Evolutionary conservation across 2,888 invertebrate species (phyloP).

Genomic region (Stenodera caucasica): DNA sequence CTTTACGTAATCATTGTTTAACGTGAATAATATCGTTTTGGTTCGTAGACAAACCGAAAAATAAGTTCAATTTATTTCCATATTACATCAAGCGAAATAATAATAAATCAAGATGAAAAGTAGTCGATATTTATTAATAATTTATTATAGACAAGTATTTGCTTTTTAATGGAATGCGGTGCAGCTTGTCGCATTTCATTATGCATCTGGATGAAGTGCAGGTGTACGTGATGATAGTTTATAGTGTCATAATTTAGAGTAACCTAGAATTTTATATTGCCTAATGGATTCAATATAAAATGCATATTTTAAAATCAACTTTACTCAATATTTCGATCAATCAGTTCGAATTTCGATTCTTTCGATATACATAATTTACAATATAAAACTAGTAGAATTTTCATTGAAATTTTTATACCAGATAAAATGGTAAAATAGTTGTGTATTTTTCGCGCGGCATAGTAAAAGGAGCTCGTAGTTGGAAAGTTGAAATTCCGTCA

Average conservation of each 20-base stretch:
- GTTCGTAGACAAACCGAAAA: conserved; percentile 34
- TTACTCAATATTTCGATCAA: not conserved
- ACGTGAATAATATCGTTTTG: conserved; percentile 39
- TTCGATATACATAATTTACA: no score
- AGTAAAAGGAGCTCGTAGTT: conserved; percentile 24
- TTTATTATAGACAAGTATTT: not conserved
- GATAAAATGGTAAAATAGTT: no score
- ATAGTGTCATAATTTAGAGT: not conserved
- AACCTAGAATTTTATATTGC: not conserved
- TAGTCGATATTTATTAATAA: not conserved
- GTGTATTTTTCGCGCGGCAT: conserved; percentile 28
- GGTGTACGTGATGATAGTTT: not conserved
- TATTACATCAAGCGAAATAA: no score
- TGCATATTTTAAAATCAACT: no score
- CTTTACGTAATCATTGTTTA: conserved; percentile 42
- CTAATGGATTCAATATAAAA: not conserved
- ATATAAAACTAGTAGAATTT: no score
- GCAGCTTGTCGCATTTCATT: not conserved
- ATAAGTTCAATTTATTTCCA: conserved; percentile 23
- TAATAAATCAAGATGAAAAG: no score
- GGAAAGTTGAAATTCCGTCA: conserved; percentile 34
- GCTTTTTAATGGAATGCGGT: not conserved
- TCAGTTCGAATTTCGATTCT: no score
- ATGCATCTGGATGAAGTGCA: not conserved
- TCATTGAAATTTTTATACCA: no score